These are phyloP conservation scores for Camponotus pennsylvanicus DNA, from an alignment of 1,140 invertebrate genomes.

Conservation along the genomic window DNA sequence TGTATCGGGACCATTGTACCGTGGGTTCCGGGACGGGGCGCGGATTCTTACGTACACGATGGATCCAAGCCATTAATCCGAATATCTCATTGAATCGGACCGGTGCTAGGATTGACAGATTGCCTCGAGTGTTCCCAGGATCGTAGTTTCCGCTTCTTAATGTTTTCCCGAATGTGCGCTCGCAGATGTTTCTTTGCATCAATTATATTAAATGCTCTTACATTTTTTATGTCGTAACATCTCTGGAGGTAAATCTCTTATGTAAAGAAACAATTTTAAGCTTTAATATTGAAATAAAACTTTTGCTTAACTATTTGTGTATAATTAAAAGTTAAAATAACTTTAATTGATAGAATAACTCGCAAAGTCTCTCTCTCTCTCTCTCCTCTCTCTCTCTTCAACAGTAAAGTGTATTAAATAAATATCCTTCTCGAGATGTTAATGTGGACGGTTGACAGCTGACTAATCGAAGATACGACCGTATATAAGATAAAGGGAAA, in stretches of 20 bases:
- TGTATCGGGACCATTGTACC: slow-evolving; percentile 83
- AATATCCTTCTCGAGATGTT: not conserved
- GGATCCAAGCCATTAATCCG: slow-evolving; percentile 85
- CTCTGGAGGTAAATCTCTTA: not conserved
- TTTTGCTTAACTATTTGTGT: not conserved
- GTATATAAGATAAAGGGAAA: slow-evolving; percentile 60
- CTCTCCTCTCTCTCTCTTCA: too few relatives aligned
- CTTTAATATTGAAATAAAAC: not conserved
- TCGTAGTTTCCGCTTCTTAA: slow-evolving; percentile 75
- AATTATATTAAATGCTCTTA: slow-evolving; percentile 8
- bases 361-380: not conserved
- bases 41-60: slow-evolving; percentile 64
- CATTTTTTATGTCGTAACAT: not conserved
- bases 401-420: not conserved
- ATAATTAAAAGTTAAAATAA: too few relatives aligned
- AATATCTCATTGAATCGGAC: slow-evolving; percentile 83
- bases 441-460: not conserved
- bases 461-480: slow-evolving; percentile 44
- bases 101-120: slow-evolving; percentile 83
- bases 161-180: slow-evolving; percentile 34
- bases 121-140: slow-evolving; percentile 84
- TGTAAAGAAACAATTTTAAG: not conserved
- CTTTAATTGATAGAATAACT: not conserved
- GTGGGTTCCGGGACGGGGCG: slow-evolving; percentile 79
- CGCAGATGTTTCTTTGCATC: slow-evolving; percentile 45